Percentiles rank a stretch among this genome's conserved stretches.
These are phyloP conservation scores for Bryconaethiops microstoma DNA, from an alignment of 2,797 vertebrate genomes.

Conservation along the genomic window DNA sequence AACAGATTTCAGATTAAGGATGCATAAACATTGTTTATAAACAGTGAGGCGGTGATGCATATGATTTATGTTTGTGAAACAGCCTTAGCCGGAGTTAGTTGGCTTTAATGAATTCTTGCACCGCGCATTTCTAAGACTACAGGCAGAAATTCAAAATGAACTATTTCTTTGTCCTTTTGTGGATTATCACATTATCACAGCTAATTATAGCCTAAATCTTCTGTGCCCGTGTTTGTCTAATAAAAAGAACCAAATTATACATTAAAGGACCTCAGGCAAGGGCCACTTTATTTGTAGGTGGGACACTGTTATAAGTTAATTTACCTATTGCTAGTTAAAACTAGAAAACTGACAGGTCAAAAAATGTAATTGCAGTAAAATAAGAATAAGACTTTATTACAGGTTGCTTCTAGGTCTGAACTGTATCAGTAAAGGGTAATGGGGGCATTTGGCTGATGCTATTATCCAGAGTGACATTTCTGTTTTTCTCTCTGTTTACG, in stretches of 20 bases:
- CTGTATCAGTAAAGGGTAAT: too few relatives aligned
- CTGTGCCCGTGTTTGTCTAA: not conserved
- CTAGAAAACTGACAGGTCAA: not conserved
- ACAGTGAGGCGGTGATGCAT: not conserved
- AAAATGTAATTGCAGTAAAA: too few relatives aligned
- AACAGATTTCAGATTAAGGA: slow-evolving; percentile 6
- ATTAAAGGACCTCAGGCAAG: not conserved
- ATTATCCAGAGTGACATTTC: too few relatives aligned
- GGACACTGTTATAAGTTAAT: not conserved
- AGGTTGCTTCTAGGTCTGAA: too few relatives aligned
- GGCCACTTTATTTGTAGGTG: not conserved
- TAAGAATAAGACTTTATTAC: too few relatives aligned
- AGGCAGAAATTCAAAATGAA: slow-evolving; percentile 6
- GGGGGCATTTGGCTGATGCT: too few relatives aligned
- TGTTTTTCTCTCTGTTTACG: too few relatives aligned
- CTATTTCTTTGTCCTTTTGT: not conserved
- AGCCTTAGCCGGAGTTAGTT: not conserved
- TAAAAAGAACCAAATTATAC: not conserved
- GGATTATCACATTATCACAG: not conserved
- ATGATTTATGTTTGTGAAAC: not conserved
- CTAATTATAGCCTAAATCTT: not conserved
- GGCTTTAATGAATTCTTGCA: slow-evolving; percentile 4
- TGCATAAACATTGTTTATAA: not conserved
- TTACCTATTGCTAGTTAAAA: not conserved
- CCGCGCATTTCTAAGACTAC: not conserved